Conservation (phyloP, 2,797 vertebrate genomes). For the Danionella dracula region DNA sequence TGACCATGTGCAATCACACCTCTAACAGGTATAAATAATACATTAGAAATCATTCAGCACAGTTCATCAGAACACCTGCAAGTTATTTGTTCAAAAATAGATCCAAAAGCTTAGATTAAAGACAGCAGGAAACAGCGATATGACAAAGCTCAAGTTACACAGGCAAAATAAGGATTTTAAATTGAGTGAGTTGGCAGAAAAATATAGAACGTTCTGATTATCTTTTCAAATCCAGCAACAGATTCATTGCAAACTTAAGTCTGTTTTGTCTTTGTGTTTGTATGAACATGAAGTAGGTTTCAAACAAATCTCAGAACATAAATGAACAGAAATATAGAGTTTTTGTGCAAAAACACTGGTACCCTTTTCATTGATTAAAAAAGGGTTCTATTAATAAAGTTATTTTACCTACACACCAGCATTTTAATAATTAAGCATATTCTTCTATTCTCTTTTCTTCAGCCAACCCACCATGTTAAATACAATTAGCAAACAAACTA, state of each 20-base stretch:
- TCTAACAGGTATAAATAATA: slow-evolving; percentile 35
- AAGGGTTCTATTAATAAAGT: too few relatives aligned
- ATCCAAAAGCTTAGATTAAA: slow-evolving; percentile 41
- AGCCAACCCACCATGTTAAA: neutral
- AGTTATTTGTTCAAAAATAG: slow-evolving; percentile 57
- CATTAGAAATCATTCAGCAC: slow-evolving; percentile 40
- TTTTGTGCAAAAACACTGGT: too few relatives aligned
- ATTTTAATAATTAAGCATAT: too few relatives aligned
- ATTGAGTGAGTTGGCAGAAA: neutral
- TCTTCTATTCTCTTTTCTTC: neutral
- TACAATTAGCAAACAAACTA: slow-evolving; percentile 16
- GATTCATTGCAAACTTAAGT: too few relatives aligned
- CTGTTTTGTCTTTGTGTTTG: too few relatives aligned
- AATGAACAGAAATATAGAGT: too few relatives aligned
- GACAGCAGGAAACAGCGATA: slow-evolving; percentile 43
- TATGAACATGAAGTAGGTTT: too few relatives aligned
- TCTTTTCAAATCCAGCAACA: too few relatives aligned
- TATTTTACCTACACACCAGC: too few relatives aligned
- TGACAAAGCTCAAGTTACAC: slow-evolving; percentile 49
- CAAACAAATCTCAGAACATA: too few relatives aligned
- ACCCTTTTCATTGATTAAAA: too few relatives aligned
- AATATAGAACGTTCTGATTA: too few relatives aligned
- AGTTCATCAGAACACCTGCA: slow-evolving; percentile 44
- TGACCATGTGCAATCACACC: slow-evolving; percentile 2
- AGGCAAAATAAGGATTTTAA: neutral